Base-by-base conservation (phyloP, 2,113 vertebrate genomes). In the Dunckerocampus dactyliophorus region DNA sequence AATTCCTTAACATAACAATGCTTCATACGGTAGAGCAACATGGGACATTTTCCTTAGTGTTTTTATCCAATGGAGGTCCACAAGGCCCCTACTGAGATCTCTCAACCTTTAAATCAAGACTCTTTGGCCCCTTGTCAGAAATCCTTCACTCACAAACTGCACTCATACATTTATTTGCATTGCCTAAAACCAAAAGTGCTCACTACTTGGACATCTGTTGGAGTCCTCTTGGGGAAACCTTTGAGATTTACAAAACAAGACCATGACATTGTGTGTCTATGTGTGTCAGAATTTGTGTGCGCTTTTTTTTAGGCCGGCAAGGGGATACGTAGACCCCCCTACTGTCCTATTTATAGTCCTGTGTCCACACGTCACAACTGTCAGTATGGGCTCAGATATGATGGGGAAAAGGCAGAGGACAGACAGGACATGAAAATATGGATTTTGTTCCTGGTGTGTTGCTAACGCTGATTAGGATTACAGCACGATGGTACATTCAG, bases 51-150 rank as follows among this genome's bases (percentile, higher is more conserved):
- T 24, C n/a, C n/a, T n/a, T n/a, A n/a, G n/a, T n/a, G 72, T 82
- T 88, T 85, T 87, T 87, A 88, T 89, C 74, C 71, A 85, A 83
- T 86, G 86, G 87, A 87, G 87, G 89, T 34, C 31, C 31, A 81
- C 73, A 76, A 85, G 81, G 82, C 83, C 81, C 85, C 87, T 87
- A 89, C 85, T 88, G 87, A 84, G 88, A 80, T 52, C 74, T 70
- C 78, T 75, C 76, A 85, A 67, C 81, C 84, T 84, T 34, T 74
- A 75, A 71, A 81, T 69, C 72, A 82, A 80, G 82, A 78, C 77
- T 85, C 69, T 80, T 84, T 81, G 75, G 76, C 69, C 72, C 70
- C 75, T 81, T 87, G 85, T 85, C 83, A 83, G 77, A 69, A 67
- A 51, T 74, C 61, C 64, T 82, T 81, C 80, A 84, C 88, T 88